Evolutionary conservation across 35 echinoderm and acorn worm genomes (phyloP).

Genomic region (Ptychodera flava): DNA sequence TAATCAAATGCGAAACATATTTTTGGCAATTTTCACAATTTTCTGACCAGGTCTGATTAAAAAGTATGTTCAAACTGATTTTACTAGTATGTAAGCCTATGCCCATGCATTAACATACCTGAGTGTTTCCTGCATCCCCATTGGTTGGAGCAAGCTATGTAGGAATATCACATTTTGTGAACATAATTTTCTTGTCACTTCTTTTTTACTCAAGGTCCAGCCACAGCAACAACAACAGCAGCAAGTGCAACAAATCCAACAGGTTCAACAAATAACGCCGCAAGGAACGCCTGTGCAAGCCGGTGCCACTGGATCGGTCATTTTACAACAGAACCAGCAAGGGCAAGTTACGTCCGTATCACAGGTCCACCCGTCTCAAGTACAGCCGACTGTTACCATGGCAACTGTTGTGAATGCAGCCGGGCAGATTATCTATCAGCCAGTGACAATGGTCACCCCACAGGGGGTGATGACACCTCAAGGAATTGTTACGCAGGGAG

Average conservation of each 20-base stretch:
- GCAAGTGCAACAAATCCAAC: too few species aligned
- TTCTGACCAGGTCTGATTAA: too few species aligned
- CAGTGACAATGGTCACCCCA: slow-evolving; percentile 58
- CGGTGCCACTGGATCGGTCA: neutral
- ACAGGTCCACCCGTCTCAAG: neutral
- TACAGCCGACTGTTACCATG: slow-evolving; percentile 8
- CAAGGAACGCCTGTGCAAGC: neutral
- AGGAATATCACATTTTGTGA: too few species aligned
- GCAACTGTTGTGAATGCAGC: slow-evolving; percentile 81
- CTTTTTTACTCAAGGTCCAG: too few species aligned
- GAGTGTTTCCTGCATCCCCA: too few species aligned
- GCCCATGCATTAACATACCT: too few species aligned
- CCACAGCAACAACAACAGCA: slow-evolving; percentile 10
- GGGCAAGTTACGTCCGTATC: neutral
- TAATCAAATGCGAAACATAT: too few species aligned
- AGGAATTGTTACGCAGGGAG: slow-evolving; percentile 74
- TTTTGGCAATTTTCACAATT: too few species aligned
- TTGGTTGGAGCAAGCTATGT: too few species aligned
- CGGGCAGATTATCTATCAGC: slow-evolving; percentile 91
- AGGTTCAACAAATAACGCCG: neutral
- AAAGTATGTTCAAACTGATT: too few species aligned
- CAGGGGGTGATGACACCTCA: slow-evolving; percentile 91
- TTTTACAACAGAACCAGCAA: slow-evolving; percentile 14
- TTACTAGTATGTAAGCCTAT: too few species aligned
- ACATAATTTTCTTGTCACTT: too few species aligned